Evolutionary conservation across 2,888 invertebrate genomes (phyloP).

Genomic region (Baccha elongata): DNA sequence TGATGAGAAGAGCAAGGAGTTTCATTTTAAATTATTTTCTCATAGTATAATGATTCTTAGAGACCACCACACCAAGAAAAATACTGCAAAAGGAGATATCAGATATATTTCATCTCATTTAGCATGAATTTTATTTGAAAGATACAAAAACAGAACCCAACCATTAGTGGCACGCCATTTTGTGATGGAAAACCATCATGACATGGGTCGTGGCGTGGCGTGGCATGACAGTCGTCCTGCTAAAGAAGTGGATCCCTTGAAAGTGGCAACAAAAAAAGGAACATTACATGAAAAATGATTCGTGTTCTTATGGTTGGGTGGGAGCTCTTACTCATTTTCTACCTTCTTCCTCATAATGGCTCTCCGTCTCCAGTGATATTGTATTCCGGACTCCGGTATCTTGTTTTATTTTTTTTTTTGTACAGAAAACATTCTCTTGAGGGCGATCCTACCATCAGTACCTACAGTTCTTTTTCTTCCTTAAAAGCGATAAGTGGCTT

Average conservation of each 20-base stretch:
- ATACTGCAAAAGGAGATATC: constrained; percentile 27
- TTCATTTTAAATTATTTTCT: constrained; percentile 17
- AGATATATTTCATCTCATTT: constrained; percentile 54
- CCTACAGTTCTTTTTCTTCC: constrained; percentile 37
- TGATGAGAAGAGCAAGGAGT: constrained; percentile 4
- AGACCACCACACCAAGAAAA: neutral
- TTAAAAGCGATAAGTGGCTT: constrained; percentile 52
- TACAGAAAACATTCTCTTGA: constrained; percentile 27
- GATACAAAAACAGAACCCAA: constrained; percentile 40
- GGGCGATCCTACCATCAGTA: constrained; percentile 20
- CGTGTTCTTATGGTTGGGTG: constrained; percentile 16
- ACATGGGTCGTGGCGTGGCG: constrained; percentile 41
- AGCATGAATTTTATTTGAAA: constrained; percentile 42
- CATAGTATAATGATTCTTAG: constrained; percentile 6
- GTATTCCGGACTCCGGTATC: constrained; percentile 45
- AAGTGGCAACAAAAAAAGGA: constrained; percentile 24
- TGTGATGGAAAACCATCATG: constrained; percentile 52
- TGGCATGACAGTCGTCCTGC: neutral
- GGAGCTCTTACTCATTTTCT: neutral
- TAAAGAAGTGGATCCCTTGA: constrained; percentile 23
- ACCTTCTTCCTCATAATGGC: constrained; percentile 31
- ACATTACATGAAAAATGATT: constrained; percentile 65
- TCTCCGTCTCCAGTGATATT: constrained; percentile 36
- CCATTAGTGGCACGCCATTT: constrained; percentile 63
- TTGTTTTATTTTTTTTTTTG: constrained; percentile 6